Conservation (phyloP, 2,888 invertebrate genomes). For the Metallyticus violacea region DNA sequence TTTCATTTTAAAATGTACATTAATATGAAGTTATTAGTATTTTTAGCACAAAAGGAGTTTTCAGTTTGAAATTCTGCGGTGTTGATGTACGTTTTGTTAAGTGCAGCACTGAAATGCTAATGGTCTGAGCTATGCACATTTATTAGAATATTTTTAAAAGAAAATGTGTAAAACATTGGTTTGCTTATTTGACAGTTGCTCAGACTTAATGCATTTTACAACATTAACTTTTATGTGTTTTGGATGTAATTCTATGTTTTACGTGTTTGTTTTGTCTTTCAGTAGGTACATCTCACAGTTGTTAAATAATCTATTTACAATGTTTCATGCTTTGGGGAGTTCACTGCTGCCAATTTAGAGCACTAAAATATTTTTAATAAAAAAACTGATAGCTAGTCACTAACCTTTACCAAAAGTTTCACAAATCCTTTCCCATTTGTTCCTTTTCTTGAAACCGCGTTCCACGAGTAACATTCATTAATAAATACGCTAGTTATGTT, state of each 20-base stretch:
- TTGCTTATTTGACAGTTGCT: background rate
- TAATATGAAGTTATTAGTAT: no score
- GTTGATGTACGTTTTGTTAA: background rate
- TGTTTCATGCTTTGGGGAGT: slow-evolving; percentile 38
- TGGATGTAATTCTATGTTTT: slow-evolving; percentile 18
- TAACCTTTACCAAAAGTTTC: slow-evolving; percentile 9
- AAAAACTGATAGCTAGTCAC: slow-evolving; percentile 9
- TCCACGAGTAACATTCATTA: slow-evolving; percentile 8
- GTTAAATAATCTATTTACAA: slow-evolving; percentile 29
- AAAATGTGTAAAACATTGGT: no score
- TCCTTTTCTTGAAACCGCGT: background rate
- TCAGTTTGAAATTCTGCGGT: background rate
- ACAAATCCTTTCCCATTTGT: background rate
- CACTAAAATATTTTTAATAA: slow-evolving; percentile 22
- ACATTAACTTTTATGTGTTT: background rate
- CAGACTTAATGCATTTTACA: background rate
- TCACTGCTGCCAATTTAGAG: slow-evolving; percentile 38
- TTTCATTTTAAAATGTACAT: no score
- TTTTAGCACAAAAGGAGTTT: no score
- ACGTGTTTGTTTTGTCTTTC: slow-evolving; percentile 35
- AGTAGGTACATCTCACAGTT: slow-evolving; percentile 33
- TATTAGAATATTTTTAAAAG: no score
- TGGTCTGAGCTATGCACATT: background rate
- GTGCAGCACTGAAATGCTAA: background rate
- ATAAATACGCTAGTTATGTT: slow-evolving; percentile 17